Evolutionary conservation across 2,113 vertebrate genomes (phyloP), one percentile per base, ranked within the genome.

Genomic region (Thermophis baileyi): DNA sequence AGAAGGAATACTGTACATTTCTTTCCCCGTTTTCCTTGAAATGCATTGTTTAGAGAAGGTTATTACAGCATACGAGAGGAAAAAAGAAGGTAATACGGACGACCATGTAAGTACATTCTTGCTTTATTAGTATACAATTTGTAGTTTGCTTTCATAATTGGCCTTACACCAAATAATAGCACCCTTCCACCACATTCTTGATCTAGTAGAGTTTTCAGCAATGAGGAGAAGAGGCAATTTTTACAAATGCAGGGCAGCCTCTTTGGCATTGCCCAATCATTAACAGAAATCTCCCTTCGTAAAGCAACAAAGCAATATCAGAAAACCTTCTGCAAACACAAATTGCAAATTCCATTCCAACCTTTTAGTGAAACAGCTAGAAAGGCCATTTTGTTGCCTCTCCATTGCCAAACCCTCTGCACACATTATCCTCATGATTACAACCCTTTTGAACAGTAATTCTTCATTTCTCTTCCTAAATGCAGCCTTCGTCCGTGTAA

Each of bases 1-100:
- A 44, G 51, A 47, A 57, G 25, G 55, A 91, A 86, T 47, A 55
- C 1, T 24, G 8, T 47, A 22, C 9, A 24, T 40, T 40, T 85
- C 46, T 40, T 63, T 91, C 30, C 89, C 35, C 12, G 74, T 30
- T 47, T 35, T 50, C 60, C 50, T 40, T 30, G 40, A 88, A 9
- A 87, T 74, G 92, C 92, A 50, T 54, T 24, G 57, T 18, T 89
- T 27, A 81, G 63, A 44, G 16, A 16, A 49, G 0, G 3, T 51
- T 0, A n/a, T 46, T 24, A 27, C 3, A 89, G 88, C 0, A 0
- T 0, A 53, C 90, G 51, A 25, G 11, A 49, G 51, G 12, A 0
- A 35, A 49, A 44, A 57, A 16, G 11, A 40, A 16, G 46, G 16
- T 60, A 44, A 51, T 85, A 2, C 0, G 44, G 81, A 47, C 92